Percentiles rank a stretch among this genome's conserved stretches.
These are phyloP conservation scores for Bombus vancouverensis DNA, from an alignment of 1,140 invertebrate species.

Conservation along the genomic window DNA sequence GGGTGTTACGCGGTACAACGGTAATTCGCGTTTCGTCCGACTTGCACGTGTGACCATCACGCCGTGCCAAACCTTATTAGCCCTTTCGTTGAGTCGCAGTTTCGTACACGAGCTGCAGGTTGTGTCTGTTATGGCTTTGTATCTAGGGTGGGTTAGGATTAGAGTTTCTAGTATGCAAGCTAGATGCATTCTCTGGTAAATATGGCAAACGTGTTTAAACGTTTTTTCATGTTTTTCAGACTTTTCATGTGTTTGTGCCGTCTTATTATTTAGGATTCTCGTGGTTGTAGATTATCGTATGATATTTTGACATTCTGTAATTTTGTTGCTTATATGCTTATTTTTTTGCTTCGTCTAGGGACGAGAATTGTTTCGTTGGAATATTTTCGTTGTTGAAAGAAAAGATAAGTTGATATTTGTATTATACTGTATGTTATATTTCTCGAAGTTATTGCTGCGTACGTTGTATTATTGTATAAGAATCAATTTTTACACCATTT, in stretches of 20 bases:
- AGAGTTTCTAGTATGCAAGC: not conserved
- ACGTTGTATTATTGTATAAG: too few relatives aligned
- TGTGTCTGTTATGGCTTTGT: not conserved
- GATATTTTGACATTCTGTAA: too few relatives aligned
- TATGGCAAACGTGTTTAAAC: too few relatives aligned
- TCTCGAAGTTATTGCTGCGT: too few relatives aligned
- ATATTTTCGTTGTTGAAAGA: too few relatives aligned
- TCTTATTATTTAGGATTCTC: not conserved
- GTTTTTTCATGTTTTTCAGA: too few relatives aligned
- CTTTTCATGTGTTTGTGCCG: not conserved
- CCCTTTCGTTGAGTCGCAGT: not conserved
- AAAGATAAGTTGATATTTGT: too few relatives aligned
- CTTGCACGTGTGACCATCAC: not conserved
- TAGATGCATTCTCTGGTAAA: not conserved
- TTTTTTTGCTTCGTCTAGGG: rapidly evolving
- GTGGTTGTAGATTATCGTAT: too few relatives aligned
- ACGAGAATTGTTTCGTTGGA: too few relatives aligned
- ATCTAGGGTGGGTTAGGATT: not conserved
- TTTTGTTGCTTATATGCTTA: too few relatives aligned
- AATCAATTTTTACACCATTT: too few relatives aligned
- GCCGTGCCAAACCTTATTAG: constrained; percentile 9
- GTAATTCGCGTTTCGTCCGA: constrained; percentile 58
- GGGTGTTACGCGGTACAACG: constrained; percentile 50
- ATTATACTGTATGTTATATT: too few relatives aligned
- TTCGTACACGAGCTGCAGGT: not conserved